phyloP scores from a whole-genome alignment of 2,113 vertebrate species.

The Hemiprocne comata region DNA sequence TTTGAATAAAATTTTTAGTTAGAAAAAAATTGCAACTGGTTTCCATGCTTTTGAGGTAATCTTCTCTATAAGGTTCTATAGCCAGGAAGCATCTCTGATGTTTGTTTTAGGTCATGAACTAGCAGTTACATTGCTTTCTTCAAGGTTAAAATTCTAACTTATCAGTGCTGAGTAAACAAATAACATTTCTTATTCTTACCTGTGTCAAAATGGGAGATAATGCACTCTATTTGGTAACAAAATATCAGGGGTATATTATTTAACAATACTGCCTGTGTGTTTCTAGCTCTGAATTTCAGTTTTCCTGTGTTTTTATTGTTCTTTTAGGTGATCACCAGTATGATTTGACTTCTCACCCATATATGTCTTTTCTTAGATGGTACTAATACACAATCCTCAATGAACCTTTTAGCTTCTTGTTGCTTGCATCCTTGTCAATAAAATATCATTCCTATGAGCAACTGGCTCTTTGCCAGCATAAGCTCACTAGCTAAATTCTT shows the following conservation, averaged over 20 bases:
- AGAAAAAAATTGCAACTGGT: not conserved
- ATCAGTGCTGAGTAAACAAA: not conserved
- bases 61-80: not conserved
- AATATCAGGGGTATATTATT: not conserved
- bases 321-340: not conserved
- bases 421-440: not conserved
- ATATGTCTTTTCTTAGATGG: not conserved
- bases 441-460: not conserved
- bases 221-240: not conserved
- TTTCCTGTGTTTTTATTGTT: not conserved
- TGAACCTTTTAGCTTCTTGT: not conserved
- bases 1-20: not conserved
- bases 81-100: not conserved
- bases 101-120: not conserved
- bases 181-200: not conserved
- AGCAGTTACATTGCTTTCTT: not conserved
- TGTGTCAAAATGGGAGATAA: not conserved
- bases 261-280: not conserved
- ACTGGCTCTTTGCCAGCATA: not conserved
- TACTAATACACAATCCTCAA: slow-evolving; percentile 1
- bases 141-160: not conserved
- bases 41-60: not conserved
- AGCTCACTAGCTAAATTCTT: not conserved
- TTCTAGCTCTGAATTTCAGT: not conserved
- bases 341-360: not conserved